phyloP scores from a whole-genome alignment of 2,888 invertebrate species.

The Orthonevra nobilis region DNA sequence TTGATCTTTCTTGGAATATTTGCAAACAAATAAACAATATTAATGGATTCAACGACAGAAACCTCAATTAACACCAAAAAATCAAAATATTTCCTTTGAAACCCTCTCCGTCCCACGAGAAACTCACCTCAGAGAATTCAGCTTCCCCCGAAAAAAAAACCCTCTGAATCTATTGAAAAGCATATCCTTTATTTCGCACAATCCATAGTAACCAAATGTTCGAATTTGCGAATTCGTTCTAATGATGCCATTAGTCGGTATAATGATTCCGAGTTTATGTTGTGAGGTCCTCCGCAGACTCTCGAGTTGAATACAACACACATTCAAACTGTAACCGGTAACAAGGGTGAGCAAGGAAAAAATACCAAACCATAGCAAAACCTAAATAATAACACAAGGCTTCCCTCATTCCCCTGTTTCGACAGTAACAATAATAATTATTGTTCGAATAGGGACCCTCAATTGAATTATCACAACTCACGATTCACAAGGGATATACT shows the following conservation, averaged over 20 bases:
- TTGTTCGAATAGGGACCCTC: constrained; percentile 44
- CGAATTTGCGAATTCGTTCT: constrained; percentile 58
- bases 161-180: constrained; percentile 22
- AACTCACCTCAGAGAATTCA: constrained; percentile 13
- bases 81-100: constrained; percentile 58
- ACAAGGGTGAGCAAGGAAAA: constrained; percentile 24
- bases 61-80: constrained; percentile 50
- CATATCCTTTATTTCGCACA: constrained; percentile 41
- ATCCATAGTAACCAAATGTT: constrained; percentile 25
- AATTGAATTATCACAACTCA: constrained; percentile 61
- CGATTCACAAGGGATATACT: constrained; percentile 63
- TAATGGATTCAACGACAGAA: constrained; percentile 55
- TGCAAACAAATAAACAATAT: constrained; percentile 11
- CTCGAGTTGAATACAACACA: constrained; percentile 47
- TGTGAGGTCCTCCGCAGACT: constrained; percentile 69
- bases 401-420: constrained; percentile 35
- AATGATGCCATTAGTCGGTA: constrained; percentile 65
- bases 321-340: constrained; percentile 4
- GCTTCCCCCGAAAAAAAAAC: constrained; percentile 3
- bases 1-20: too few species aligned
- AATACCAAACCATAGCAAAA: constrained; percentile 36
- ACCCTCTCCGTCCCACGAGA: constrained; percentile 59
- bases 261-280: constrained; percentile 42
- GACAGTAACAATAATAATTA: too few species aligned
- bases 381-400: constrained; percentile 39